Evolutionary conservation across 2,113 vertebrate genomes (phyloP), one percentile per base, ranked within the genome.

Genomic region (Brachypodius melanocephalos): DNA sequence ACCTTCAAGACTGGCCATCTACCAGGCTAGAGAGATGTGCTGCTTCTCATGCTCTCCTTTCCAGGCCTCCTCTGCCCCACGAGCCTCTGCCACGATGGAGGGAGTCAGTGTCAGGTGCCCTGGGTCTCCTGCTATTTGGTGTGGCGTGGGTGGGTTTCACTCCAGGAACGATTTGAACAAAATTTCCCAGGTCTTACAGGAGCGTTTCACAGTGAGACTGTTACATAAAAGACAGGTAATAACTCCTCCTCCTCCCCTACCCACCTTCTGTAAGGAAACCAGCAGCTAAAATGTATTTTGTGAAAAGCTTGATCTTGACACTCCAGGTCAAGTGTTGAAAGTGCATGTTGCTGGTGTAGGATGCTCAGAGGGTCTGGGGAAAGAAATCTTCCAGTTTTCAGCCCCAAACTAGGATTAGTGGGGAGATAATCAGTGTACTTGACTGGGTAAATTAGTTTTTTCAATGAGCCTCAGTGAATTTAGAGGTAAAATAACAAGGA

Each of bases 221-320:
- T 89, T 66, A 74, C 88, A 83, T 66, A 90, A 85, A 90, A 92
- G 83, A 58, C 8, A 80, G 55, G 92, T 89, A 86, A 13, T 26
- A 32, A 74, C 83, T 62, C 68, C 59, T 86, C 59, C 81, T 80
- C 82, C 87, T 86, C 52, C 63, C 38, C 63, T 46, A n/a, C 72
- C 42, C 2, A 8, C 48, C 68, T 85, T 77, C 79, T 48, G 8
- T 55, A 40, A 29, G 55, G 25, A 71, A 96, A 63, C 29, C n/a
- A 67, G 59, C n/a, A 85, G 54, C 62, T 79, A 26, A 68, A 89
- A 42, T 17, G 5, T 15, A 4, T 58, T 88, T 66, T 73, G 26
- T 43, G 17, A 88, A 54, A 45, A 66, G 14, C 14, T 51, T 69
- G 51, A n/a, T 80, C 72, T 74, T 77, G 24, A 38, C 42, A 40